phyloP scores from a whole-genome alignment of 2,113 vertebrate species.

The Trinectes maculatus region DNA sequence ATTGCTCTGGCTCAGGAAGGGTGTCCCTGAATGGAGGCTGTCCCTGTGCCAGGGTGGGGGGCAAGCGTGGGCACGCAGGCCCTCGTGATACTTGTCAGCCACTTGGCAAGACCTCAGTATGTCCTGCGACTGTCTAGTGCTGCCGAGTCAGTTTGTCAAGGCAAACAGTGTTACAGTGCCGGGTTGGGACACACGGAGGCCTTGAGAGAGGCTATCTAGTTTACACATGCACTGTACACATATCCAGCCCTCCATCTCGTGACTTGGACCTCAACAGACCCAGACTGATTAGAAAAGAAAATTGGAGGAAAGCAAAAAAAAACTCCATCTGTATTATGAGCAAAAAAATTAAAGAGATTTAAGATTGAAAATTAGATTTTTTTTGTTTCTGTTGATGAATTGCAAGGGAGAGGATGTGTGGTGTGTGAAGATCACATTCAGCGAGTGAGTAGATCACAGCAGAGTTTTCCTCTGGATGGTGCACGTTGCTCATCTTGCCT shows the following conservation, averaged over 20 bases:
- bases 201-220: conserved; percentile 45
- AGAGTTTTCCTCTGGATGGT: conserved; percentile 58
- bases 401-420: conserved; percentile 23
- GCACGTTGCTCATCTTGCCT: conserved; percentile 73
- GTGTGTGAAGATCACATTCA: conserved; percentile 37
- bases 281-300: conserved; percentile 27
- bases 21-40: conserved; percentile 68
- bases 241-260: conserved; percentile 23
- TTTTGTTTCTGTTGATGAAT: conserved; percentile 19
- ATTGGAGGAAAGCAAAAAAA: conserved; percentile 1
- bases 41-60: conserved; percentile 75
- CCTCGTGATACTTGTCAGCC: conserved; percentile 76
- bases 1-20: conserved; percentile 68
- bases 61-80: conserved; percentile 68
- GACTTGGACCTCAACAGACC: conserved; percentile 20
- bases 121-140: conserved; percentile 72
- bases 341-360: conserved; percentile 2
- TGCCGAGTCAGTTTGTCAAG: conserved; percentile 71
- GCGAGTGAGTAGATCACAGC: conserved; percentile 69
- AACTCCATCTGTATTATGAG: conserved; percentile 2
- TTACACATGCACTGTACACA: conserved; percentile 35
- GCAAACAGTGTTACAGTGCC: conserved; percentile 70
- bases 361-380: neutral
- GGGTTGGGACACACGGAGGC: conserved; percentile 50
- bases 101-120: conserved; percentile 76